Percentiles rank a stretch among this genome's conserved stretches.
These are phyloP conservation scores for Microcebus tavaratra DNA, from an alignment of 2,113 vertebrate genomes.

Conservation along the genomic window DNA sequence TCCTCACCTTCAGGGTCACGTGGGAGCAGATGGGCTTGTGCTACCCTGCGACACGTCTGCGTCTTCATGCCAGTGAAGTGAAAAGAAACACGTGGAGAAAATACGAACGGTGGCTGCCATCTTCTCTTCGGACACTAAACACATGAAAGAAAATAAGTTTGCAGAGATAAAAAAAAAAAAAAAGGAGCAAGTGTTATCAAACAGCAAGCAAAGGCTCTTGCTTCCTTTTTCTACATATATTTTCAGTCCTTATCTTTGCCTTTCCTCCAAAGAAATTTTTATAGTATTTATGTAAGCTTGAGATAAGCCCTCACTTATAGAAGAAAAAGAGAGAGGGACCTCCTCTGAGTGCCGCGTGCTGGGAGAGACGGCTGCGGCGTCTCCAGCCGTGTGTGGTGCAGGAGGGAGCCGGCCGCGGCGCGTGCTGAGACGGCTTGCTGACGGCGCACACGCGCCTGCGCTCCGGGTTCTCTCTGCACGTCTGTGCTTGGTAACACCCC, in stretches of 20 bases:
- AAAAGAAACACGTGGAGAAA: background rate
- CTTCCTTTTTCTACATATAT: fast-evolving
- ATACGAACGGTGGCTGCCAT: no score
- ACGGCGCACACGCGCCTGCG: fast-evolving
- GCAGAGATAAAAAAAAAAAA: background rate
- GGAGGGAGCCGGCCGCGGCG: fast-evolving
- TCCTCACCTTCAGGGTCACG: background rate
- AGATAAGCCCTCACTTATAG: background rate
- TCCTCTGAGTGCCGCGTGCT: background rate
- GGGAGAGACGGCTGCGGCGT: no score
- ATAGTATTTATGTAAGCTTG: background rate
- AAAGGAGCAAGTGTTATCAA: background rate
- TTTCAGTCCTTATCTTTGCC: background rate
- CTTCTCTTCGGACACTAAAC: background rate
- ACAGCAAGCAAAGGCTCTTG: background rate
- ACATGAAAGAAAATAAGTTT: background rate
- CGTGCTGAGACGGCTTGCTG: no score
- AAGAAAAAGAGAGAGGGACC: no score
- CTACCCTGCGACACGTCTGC: background rate
- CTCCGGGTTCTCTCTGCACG: no score
- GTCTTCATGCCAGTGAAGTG: background rate
- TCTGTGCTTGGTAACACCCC: background rate
- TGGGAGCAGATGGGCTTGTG: background rate
- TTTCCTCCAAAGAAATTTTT: background rate
- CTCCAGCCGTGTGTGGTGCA: background rate